Conservation (phyloP, 37 sponge, comb jelly and placozoan species). For the Mnemiopsis leidyi region DNA sequence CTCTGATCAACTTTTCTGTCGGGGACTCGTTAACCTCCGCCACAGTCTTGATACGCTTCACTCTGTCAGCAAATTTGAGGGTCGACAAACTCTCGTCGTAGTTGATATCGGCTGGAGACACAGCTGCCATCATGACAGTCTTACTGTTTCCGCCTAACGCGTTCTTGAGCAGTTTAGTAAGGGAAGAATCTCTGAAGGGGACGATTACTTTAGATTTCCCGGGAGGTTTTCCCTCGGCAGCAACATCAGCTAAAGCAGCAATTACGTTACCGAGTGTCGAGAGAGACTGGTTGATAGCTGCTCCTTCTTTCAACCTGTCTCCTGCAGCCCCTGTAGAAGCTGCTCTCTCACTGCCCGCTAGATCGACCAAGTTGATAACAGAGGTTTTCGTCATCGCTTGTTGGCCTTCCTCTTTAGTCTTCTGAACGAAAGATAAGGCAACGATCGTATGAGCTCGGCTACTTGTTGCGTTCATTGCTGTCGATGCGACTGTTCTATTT, state of each 20-base stretch:
- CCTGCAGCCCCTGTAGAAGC: constrained; percentile 82
- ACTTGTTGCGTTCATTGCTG: constrained; percentile 83
- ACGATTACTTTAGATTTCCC: constrained; percentile 64
- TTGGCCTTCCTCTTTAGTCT: constrained; percentile 68
- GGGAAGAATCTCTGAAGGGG: constrained; percentile 78
- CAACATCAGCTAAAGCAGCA: constrained; percentile 30
- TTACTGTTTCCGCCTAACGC: constrained; percentile 82
- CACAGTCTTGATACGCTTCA: constrained; percentile 72
- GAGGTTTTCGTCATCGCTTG: constrained; percentile 70
- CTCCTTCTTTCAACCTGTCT: constrained; percentile 76
- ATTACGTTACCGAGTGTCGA: constrained; percentile 81
- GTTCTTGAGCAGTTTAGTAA: constrained; percentile 81
- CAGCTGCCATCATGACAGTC: constrained; percentile 80
- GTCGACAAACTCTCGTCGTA: constrained; percentile 80
- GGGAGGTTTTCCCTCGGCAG: constrained; percentile 67
- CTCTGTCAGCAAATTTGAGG: constrained; percentile 79
- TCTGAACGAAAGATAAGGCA: constrained; percentile 75
- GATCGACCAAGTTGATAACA: constrained; percentile 76
- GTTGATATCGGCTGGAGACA: constrained; percentile 80
- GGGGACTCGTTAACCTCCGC: constrained; percentile 76
- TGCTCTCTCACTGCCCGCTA: constrained; percentile 85
- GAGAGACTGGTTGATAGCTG: constrained; percentile 80
- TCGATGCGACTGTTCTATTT: constrained; percentile 78
- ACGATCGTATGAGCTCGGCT: constrained; percentile 79
- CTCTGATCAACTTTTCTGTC: constrained; percentile 76